phyloP scores from a whole-genome alignment of 2,113 vertebrate genomes.

The Pluvianellus socialis region DNA sequence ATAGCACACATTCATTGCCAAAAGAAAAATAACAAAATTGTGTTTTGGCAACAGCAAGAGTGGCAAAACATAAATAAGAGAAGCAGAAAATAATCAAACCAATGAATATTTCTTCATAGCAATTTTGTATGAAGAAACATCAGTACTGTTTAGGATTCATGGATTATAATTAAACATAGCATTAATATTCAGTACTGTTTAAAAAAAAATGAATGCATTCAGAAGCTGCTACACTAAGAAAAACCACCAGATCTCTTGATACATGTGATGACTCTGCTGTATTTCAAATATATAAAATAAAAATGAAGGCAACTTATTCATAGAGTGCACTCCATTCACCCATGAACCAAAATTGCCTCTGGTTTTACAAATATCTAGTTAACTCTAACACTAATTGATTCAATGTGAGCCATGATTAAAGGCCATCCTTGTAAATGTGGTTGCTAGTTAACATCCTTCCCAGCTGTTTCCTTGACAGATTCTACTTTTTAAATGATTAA shows the following conservation, averaged over 20 bases:
- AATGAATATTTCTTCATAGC: background rate
- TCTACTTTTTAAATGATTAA: background rate
- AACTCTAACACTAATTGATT: slow-evolving; percentile 1
- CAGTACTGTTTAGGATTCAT: background rate
- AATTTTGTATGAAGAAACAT: background rate
- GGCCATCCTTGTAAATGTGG: background rate
- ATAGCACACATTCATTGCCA: background rate
- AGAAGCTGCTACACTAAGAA: background rate
- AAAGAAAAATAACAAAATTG: background rate
- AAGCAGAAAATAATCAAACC: background rate
- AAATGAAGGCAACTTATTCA: background rate
- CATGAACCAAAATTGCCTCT: background rate
- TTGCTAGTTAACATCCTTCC: background rate
- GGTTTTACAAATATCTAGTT: slow-evolving; percentile 12
- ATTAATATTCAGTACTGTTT: background rate
- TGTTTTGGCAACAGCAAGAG: background rate
- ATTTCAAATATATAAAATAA: background rate
- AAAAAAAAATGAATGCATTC: background rate
- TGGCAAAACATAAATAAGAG: slow-evolving; percentile 4
- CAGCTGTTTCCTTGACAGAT: background rate
- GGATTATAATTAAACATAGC: background rate
- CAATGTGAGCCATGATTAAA: background rate
- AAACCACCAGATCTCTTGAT: background rate
- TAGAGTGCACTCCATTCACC: background rate
- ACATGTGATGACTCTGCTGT: background rate